Conservation (phyloP, 1,140 invertebrate species). For the Trachymyrmex septentrionalis region DNA sequence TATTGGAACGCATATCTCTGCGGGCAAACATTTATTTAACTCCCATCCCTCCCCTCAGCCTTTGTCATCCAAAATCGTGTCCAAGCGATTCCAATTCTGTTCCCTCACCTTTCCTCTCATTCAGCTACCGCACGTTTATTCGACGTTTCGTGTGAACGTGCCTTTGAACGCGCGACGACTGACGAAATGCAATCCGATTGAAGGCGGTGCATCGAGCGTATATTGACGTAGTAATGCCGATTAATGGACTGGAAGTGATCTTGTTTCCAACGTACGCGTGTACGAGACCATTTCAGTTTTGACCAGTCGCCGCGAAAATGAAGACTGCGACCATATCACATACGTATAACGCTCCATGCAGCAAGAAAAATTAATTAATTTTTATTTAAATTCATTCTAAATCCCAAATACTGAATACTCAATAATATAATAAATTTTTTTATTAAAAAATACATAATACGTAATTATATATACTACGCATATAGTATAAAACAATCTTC, state of each 20-base stretch:
- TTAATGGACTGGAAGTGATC: constrained; percentile 55
- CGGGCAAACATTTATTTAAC: constrained; percentile 74
- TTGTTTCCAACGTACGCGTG: constrained; percentile 29
- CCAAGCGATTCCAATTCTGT: constrained; percentile 43
- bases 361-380: neutral
- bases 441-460: neutral
- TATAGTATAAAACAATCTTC: neutral
- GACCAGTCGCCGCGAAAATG: constrained; percentile 35
- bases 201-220: constrained; percentile 30
- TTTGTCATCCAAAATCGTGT: constrained; percentile 34
- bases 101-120: constrained; percentile 23
- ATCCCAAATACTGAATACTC: neutral
- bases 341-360: neutral
- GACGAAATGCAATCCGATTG: constrained; percentile 54
- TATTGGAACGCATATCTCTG: constrained; percentile 68
- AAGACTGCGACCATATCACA: neutral
- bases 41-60: neutral
- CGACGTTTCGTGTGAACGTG: constrained; percentile 52
- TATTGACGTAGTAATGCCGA: constrained; percentile 35
- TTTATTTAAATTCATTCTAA: neutral
- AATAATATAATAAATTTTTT: neutral
- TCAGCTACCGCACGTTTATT: constrained; percentile 16
- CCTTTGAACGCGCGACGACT: constrained; percentile 29
- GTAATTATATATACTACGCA: neutral
- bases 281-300: constrained; percentile 25